phyloP scores from a whole-genome alignment of 2,888 invertebrate species.

The Philhelius pedissequus region DNA sequence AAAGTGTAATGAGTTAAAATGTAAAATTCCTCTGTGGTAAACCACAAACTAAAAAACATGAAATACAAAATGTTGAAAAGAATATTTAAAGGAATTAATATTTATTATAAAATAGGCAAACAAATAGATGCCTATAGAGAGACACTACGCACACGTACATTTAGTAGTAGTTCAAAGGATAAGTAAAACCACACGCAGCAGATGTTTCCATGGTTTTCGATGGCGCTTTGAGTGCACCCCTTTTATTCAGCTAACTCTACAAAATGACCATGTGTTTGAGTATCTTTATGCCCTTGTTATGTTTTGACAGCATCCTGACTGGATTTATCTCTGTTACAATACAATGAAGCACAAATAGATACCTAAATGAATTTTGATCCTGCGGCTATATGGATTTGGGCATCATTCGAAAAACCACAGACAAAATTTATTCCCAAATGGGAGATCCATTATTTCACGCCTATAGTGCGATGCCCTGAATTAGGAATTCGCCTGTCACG shows the following conservation, averaged over 20 bases:
- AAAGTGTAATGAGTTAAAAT: neutral
- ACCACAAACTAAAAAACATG: neutral
- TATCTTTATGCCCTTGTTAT: neutral
- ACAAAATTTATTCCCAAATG: constrained; percentile 38
- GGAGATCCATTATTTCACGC: constrained; percentile 41
- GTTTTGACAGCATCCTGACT: constrained; percentile 48
- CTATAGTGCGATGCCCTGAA: constrained; percentile 29
- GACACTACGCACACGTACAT: neutral
- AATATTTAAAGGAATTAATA: neutral
- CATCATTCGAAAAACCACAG: constrained; percentile 12
- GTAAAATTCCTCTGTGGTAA: neutral
- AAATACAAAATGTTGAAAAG: neutral
- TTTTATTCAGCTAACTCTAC: neutral
- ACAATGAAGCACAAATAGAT: constrained; percentile 19
- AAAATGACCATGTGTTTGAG: constrained; percentile 37
- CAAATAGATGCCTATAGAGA: neutral
- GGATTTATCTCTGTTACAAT: constrained; percentile 4
- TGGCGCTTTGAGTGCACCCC: constrained; percentile 25
- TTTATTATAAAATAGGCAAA: neutral
- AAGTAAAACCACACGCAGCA: constrained; percentile 11
- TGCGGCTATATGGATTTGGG: neutral
- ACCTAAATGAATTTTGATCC: constrained; percentile 18
- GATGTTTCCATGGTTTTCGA: constrained; percentile 15
- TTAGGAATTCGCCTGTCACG: constrained; percentile 26
- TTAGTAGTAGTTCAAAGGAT: constrained; percentile 41